Conservation (phyloP, 2,113 vertebrate genomes). For the Bos javanicus region DNA sequence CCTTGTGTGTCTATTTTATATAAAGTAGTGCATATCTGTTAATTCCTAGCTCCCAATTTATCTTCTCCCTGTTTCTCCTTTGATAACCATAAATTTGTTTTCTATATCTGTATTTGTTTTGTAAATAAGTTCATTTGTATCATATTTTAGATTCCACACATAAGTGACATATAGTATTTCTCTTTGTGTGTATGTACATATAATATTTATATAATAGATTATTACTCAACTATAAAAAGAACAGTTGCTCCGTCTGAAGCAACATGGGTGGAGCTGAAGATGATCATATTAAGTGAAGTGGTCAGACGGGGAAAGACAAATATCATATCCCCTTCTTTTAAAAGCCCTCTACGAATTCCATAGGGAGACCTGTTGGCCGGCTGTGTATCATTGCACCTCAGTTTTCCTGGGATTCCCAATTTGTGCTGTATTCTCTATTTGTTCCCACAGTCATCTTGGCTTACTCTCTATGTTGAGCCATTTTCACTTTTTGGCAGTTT, state of each 20-base stretch:
- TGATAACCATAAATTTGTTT: background rate
- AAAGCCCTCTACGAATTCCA: rapidly evolving
- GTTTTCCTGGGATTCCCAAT: background rate
- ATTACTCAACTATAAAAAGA: background rate
- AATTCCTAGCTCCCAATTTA: background rate
- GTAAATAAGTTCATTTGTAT: background rate
- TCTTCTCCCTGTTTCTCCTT: background rate
- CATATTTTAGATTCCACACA: background rate
- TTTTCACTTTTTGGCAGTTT: background rate
- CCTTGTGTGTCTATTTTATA: background rate
- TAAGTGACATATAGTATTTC: background rate
- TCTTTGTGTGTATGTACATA: background rate
- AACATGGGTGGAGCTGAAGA: background rate
- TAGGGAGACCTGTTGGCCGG: rapidly evolving
- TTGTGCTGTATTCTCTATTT: background rate
- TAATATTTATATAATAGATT: background rate
- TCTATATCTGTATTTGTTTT: background rate
- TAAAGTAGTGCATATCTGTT: background rate
- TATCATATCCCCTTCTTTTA: background rate
- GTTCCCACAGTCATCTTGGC: background rate
- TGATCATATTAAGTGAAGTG: background rate
- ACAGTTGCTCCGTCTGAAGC: background rate
- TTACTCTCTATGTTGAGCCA: background rate
- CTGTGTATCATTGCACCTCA: background rate
- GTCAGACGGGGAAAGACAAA: background rate